Evolutionary conservation across 2,797 vertebrate genomes (phyloP).

Genomic region (Ataeniobius toweri): DNA sequence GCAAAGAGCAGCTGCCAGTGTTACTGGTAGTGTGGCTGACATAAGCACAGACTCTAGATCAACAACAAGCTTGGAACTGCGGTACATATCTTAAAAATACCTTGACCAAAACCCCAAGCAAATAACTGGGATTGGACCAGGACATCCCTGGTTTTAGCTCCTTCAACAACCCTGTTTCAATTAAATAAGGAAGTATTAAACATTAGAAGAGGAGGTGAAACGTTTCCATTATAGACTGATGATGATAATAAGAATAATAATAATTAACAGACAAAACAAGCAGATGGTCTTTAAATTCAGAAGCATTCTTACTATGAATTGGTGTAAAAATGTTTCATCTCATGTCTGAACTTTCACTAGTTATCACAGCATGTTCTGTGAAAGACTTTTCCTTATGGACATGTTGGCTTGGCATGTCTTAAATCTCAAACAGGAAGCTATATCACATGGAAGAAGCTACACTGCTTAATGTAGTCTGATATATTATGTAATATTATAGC

Average conservation of each 20-base stretch:
- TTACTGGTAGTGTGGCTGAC: background rate
- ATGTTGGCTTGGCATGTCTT: constrained; percentile 1
- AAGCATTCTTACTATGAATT: background rate
- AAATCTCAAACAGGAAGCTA: background rate
- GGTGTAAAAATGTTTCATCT: constrained; percentile 3
- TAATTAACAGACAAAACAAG: background rate
- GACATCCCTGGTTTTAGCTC: background rate
- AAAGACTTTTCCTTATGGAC: constrained; percentile 13
- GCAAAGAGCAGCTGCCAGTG: background rate
- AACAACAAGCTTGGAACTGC: background rate
- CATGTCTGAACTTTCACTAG: constrained; percentile 20
- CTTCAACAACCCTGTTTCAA: background rate
- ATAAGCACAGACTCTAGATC: background rate
- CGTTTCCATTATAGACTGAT: background rate
- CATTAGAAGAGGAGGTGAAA: background rate
- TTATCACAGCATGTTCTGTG: constrained; percentile 22
- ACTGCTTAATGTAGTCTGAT: background rate
- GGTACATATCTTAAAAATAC: background rate
- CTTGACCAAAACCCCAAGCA: background rate
- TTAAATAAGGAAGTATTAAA: background rate
- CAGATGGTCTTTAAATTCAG: background rate
- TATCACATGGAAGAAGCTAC: background rate
- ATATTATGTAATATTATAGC: background rate
- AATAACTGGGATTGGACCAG: background rate
- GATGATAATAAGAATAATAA: too few species aligned